A percentile compares a stretch with the other conserved stretches of the same genome.
phyloP scores from a whole-genome alignment of 2,888 invertebrate species.

The Hecatera dysodea region DNA sequence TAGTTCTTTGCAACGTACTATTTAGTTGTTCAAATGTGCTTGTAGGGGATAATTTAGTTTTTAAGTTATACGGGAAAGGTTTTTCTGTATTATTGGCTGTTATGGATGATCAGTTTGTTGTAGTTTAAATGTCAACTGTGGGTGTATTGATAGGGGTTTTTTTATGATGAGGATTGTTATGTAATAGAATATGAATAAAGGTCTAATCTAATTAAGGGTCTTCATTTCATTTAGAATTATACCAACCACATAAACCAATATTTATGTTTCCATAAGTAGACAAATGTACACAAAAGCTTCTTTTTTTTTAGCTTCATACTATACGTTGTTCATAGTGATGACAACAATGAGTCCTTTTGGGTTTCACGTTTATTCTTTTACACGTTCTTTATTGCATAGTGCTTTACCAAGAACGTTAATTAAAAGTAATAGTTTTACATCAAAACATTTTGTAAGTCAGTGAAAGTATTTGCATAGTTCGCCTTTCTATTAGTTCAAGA shows the following conservation, averaged over 20 bases:
- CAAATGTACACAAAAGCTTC: too few relatives aligned
- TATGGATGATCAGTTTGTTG: neutral
- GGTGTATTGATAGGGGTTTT: neutral
- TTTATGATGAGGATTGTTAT: constrained; percentile 3
- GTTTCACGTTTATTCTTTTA: too few relatives aligned
- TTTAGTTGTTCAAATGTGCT: constrained; percentile 36
- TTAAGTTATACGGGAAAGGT: neutral
- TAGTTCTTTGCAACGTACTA: constrained; percentile 36
- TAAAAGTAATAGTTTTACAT: neutral
- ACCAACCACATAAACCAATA: neutral
- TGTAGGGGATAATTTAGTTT: constrained; percentile 15
- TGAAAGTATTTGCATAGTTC: constrained; percentile 21
- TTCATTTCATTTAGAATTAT: neutral
- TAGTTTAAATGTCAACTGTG: constrained; percentile 33
- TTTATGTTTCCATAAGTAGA: too few relatives aligned
- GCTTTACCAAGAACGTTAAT: neutral
- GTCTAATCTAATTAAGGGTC: neutral
- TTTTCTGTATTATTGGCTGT: constrained; percentile 19
- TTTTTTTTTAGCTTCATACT: too few relatives aligned
- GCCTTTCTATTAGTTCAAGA: constrained; percentile 16
- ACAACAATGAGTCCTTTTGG: too few relatives aligned
- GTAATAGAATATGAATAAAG: constrained; percentile 6
- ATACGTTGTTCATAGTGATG: too few relatives aligned
- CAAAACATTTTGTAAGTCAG: constrained; percentile 16
- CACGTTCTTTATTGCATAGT: neutral